A percentile compares a stretch with the other conserved stretches of the same genome.
Evolutionary conservation across 2,888 invertebrate genomes (phyloP).

Genomic region (Macrosiphum euphorbiae): DNA sequence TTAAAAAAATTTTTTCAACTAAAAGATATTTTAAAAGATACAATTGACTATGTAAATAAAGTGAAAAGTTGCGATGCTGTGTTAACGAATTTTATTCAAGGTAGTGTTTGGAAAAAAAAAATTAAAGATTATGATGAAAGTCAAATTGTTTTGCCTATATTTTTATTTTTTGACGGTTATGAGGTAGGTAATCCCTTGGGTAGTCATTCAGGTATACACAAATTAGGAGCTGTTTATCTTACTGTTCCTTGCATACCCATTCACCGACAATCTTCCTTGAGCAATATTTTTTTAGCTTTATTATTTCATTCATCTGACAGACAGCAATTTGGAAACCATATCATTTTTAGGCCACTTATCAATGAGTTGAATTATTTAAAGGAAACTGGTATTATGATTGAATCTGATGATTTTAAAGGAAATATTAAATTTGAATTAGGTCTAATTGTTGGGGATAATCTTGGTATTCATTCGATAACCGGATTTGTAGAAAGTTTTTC

Average conservation of each 20-base stretch:
- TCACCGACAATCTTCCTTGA: conserved; percentile 65
- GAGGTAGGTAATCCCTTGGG: conserved; percentile 67
- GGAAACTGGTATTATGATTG: conserved; percentile 15
- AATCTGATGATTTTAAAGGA: background rate
- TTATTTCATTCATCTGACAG: background rate
- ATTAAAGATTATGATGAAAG: background rate
- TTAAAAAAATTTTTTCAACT: background rate
- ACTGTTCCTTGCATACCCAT: conserved; percentile 66
- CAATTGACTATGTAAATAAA: conserved; percentile 15
- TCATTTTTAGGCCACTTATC: conserved; percentile 21
- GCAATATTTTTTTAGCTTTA: conserved; percentile 64
- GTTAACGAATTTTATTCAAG: background rate
- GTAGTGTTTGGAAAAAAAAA: background rate
- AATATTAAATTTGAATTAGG: conserved; percentile 38
- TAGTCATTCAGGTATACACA: conserved; percentile 66
- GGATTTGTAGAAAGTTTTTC: too few species aligned
- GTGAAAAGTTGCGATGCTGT: background rate
- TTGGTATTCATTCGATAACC: conserved; percentile 14
- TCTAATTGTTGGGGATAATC: conserved; percentile 27
- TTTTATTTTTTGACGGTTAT: background rate
- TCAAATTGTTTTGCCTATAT: conserved; percentile 10
- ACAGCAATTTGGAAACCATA: conserved; percentile 16
- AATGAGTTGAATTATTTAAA: conserved; percentile 44
- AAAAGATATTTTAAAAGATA: conserved; percentile 7
- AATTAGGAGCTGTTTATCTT: conserved; percentile 67